Evolutionary conservation across 2,797 vertebrate genomes (phyloP).

Genomic region (Acanthurus tractus): DNA sequence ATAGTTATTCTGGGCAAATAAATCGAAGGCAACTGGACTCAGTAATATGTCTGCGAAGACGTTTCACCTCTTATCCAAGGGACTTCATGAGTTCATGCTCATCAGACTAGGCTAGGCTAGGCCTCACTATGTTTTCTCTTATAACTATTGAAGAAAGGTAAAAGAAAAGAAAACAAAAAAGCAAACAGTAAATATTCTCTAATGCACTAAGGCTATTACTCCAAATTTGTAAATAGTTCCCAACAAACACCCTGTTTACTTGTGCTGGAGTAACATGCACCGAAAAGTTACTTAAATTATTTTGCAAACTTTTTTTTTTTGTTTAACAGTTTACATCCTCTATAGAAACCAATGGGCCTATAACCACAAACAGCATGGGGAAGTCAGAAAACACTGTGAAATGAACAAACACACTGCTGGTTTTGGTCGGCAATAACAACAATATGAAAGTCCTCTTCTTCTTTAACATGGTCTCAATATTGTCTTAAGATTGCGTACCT

Average conservation of each 20-base stretch:
- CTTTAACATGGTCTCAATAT: not conserved
- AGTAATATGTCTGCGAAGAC: no score
- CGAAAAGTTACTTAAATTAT: not conserved
- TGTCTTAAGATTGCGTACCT: constrained; percentile 17
- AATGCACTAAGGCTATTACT: not conserved
- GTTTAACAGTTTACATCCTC: not conserved
- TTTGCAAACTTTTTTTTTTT: not conserved
- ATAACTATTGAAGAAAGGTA: not conserved
- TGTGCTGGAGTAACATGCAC: not conserved
- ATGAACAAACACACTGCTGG: not conserved
- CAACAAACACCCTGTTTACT: not conserved
- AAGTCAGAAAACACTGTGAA: not conserved
- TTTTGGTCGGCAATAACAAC: not conserved
- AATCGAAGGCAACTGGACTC: no score
- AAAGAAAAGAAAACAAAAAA: not conserved
- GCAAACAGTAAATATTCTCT: not conserved
- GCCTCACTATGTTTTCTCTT: not conserved
- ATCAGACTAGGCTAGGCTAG: no score
- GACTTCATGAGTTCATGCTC: no score
- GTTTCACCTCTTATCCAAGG: no score
- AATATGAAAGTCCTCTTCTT: not conserved
- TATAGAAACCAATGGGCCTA: not conserved
- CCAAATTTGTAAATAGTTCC: not conserved
- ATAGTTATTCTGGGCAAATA: no score
- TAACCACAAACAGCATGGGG: not conserved